These are phyloP conservation scores for Apodemia hepburni DNA, from an alignment of 2,888 invertebrate genomes.

Conservation along the genomic window DNA sequence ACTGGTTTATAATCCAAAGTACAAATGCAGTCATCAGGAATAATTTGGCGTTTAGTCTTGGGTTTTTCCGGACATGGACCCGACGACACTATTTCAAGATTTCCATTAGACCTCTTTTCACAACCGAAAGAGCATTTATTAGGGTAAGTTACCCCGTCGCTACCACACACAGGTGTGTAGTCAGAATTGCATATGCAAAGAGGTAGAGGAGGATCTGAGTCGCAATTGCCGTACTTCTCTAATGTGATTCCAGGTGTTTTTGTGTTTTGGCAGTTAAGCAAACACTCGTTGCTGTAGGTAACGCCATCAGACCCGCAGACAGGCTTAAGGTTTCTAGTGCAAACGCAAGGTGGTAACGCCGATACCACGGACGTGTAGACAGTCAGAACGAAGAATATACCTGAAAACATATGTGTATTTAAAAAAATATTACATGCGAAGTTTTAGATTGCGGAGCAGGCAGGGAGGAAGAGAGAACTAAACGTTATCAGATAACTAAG, in stretches of 20 bases:
- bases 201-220: neutral
- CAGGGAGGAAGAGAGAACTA: neutral
- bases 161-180: slow-evolving; percentile 37
- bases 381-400: slow-evolving; percentile 38
- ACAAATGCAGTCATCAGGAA: neutral
- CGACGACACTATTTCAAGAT: neutral
- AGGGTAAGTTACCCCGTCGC: slow-evolving; percentile 32
- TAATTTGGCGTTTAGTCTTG: neutral
- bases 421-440: no score
- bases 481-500: neutral
- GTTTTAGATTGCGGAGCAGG: neutral
- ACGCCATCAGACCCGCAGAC: slow-evolving; percentile 87
- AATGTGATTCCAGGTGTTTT: slow-evolving; percentile 28
- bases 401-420: slow-evolving; percentile 32
- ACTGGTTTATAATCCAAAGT: slow-evolving; percentile 20
- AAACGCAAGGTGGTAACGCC: slow-evolving; percentile 46
- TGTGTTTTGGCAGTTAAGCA: slow-evolving; percentile 71
- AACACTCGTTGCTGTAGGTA: slow-evolving; percentile 84
- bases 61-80: neutral
- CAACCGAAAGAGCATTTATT: neutral
- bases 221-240: slow-evolving; percentile 32
- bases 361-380: slow-evolving; percentile 34
- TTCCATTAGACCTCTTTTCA: neutral
- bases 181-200: slow-evolving; percentile 29
- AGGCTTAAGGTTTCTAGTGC: slow-evolving; percentile 47